Percentiles rank a stretch among this genome's conserved stretches.
These are phyloP conservation scores for Catocala sponsa DNA, from an alignment of 2,888 invertebrate species.

Conservation along the genomic window DNA sequence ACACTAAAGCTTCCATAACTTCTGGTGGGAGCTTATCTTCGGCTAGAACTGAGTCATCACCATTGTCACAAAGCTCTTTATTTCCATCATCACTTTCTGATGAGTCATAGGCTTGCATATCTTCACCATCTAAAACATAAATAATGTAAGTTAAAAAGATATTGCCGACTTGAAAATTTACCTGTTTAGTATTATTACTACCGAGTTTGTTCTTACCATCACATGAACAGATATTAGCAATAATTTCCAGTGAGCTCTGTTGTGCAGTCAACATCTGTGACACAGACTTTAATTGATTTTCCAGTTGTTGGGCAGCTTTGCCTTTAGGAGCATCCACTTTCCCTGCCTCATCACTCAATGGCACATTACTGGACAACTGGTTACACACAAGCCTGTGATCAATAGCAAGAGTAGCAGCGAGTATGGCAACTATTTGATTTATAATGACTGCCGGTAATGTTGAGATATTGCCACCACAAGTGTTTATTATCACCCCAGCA, in stretches of 20 bases:
- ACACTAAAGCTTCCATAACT: conserved; percentile 89
- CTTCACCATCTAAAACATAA: conserved; percentile 66
- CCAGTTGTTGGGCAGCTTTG: conserved; percentile 75
- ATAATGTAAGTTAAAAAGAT: background rate
- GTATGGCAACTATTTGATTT: conserved; percentile 81
- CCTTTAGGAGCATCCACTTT: conserved; percentile 69
- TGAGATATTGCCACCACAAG: conserved; percentile 77
- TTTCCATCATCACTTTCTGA: conserved; percentile 77
- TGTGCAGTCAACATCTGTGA: conserved; percentile 90
- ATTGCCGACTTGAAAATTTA: no score
- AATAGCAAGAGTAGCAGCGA: conserved; percentile 84
- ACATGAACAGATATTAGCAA: conserved; percentile 91
- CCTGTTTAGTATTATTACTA: no score
- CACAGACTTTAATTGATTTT: conserved; percentile 82
- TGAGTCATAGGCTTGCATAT: conserved; percentile 66
- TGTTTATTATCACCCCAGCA: conserved; percentile 88
- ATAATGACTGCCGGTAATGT: conserved; percentile 78
- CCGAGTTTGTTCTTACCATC: conserved; percentile 81
- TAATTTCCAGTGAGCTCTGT: conserved; percentile 90
- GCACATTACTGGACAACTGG: conserved; percentile 82
- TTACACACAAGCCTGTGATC: conserved; percentile 85
- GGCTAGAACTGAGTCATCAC: conserved; percentile 69
- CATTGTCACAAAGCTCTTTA: conserved; percentile 81
- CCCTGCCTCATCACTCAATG: conserved; percentile 68
- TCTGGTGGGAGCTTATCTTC: conserved; percentile 87